phyloP scores from a whole-genome alignment of 2,888 invertebrate species.

The Thyatira batis region DNA sequence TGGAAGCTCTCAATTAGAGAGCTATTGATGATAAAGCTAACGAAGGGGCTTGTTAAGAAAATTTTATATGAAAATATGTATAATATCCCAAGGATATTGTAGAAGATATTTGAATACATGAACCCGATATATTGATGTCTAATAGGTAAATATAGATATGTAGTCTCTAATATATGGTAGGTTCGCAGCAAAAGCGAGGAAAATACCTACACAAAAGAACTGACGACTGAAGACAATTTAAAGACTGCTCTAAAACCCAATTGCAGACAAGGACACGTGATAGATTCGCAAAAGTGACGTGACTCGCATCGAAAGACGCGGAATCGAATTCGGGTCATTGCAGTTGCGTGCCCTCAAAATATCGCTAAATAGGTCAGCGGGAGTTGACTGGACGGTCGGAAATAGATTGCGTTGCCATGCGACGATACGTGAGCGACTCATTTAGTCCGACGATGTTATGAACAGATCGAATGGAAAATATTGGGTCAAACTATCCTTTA shows the following conservation, averaged over 20 bases:
- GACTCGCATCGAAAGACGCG: slow-evolving; percentile 24
- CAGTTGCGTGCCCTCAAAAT: slow-evolving; percentile 50
- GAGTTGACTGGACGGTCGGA: slow-evolving; percentile 23
- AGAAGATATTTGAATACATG: no score
- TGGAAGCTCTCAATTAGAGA: background rate
- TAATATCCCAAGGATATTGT: no score
- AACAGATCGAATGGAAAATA: background rate
- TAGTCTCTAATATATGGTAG: no score
- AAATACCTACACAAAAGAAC: no score
- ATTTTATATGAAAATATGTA: no score
- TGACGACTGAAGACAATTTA: background rate
- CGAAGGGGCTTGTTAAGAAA: no score
- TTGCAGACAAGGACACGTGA: background rate
- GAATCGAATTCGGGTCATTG: slow-evolving; percentile 60
- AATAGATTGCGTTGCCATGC: slow-evolving; percentile 49
- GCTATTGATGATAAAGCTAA: background rate
- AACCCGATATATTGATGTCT: no score
- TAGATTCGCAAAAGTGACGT: slow-evolving; percentile 2
- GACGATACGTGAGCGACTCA: background rate
- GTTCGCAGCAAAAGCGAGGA: no score
- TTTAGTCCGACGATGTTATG: background rate
- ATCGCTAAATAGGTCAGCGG: slow-evolving; percentile 54
- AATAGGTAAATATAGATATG: no score
- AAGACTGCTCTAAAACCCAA: background rate
- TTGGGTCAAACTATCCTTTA: background rate